Percentiles rank a stretch among this genome's conserved stretches.
These are phyloP conservation scores for Salvelinus alpinus DNA, from an alignment of 2,113 vertebrate genomes.

Conservation along the genomic window DNA sequence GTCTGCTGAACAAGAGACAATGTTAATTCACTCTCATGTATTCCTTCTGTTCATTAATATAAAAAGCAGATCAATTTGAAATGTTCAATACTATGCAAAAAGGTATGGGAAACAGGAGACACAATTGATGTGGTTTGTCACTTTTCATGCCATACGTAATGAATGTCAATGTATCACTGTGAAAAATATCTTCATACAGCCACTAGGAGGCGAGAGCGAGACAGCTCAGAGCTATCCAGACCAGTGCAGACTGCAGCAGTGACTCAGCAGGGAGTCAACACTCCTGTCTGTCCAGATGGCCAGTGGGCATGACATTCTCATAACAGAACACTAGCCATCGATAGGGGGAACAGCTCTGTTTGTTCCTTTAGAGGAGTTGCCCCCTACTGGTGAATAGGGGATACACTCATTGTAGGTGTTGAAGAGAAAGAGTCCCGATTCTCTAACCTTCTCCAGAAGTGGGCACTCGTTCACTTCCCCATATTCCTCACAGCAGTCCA, in stretches of 20 bases:
- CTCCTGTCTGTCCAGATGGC: not conserved
- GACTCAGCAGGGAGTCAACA: slow-evolving; percentile 1
- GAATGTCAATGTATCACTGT: too few species aligned
- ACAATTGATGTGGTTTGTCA: too few species aligned
- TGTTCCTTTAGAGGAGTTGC: not conserved
- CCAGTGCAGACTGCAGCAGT: not conserved
- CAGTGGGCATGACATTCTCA: not conserved
- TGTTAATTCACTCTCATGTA: not conserved
- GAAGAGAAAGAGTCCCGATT: too few species aligned
- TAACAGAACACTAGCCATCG: not conserved
- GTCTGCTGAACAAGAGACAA: slow-evolving; percentile 39
- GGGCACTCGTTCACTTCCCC: too few species aligned
- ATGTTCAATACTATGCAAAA: not conserved
- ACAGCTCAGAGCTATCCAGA: too few species aligned
- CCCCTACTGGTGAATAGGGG: not conserved
- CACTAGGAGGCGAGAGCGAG: not conserved
- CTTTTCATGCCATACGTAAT: too few species aligned
- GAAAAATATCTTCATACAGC: too few species aligned
- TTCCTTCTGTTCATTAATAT: not conserved
- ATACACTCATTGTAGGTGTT: too few species aligned
- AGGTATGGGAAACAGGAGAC: too few species aligned
- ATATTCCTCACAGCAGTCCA: too few species aligned
- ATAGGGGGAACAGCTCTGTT: not conserved
- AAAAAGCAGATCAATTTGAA: too few species aligned
- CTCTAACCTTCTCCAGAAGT: too few species aligned